These are phyloP conservation scores for Daboia siamensis DNA, from an alignment of 2,113 vertebrate species.

Conservation along the genomic window DNA sequence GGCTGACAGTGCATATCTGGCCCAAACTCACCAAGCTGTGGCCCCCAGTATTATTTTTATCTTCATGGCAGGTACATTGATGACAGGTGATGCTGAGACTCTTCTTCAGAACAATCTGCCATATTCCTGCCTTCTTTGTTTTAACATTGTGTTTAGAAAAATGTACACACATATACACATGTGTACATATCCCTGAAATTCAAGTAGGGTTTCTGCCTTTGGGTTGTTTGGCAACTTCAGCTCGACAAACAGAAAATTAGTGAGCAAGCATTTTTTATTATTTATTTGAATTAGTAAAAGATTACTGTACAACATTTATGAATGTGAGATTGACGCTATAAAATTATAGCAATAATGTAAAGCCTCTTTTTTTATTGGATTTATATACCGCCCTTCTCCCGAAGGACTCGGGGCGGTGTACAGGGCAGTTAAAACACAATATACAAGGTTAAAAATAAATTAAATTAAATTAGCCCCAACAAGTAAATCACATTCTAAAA, in stretches of 20 bases:
- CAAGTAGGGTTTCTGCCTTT: not conserved
- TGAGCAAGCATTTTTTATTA: not conserved
- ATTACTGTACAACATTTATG: not conserved
- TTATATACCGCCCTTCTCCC: no score
- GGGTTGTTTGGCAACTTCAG: not conserved
- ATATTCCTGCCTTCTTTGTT: not conserved
- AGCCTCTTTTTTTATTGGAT: not conserved
- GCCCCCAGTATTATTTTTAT: not conserved
- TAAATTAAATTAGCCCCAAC: no score
- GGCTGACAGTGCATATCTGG: not conserved
- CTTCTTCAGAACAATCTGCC: not conserved
- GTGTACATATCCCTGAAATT: not conserved
- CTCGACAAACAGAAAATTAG: not conserved
- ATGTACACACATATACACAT: not conserved
- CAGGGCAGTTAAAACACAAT: no score
- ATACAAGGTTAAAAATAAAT: no score
- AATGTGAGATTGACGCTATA: not conserved
- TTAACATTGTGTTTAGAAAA: not conserved
- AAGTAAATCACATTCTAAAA: no score
- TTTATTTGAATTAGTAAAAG: not conserved
- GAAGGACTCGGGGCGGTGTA: no score
- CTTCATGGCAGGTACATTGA: not conserved
- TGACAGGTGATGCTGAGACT: not conserved
- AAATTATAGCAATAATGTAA: not conserved
- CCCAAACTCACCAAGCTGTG: not conserved